A percentile compares a stretch with the other conserved stretches of the same genome.
phyloP scores from a whole-genome alignment of 2,888 invertebrate species.

The Sinodicranocentrus sp. region DNA sequence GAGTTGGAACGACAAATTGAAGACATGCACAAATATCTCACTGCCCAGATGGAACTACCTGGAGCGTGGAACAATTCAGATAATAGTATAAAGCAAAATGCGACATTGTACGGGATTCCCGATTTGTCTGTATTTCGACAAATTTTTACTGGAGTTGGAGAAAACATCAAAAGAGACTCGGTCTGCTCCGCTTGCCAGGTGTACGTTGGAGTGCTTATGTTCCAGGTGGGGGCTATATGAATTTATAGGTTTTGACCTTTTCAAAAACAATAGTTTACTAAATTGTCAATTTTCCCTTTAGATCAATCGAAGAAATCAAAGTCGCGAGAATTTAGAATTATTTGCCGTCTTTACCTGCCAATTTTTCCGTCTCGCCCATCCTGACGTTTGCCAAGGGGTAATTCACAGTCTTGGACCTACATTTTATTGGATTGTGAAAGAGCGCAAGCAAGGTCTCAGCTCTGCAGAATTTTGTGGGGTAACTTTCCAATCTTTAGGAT shows the following conservation, averaged over 20 bases:
- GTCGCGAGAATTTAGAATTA: slow-evolving; percentile 46
- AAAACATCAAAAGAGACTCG: slow-evolving; percentile 59
- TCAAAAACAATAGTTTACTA: neutral
- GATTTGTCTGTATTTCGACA: slow-evolving; percentile 67
- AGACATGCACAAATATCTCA: slow-evolving; percentile 57
- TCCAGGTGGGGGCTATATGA: slow-evolving; percentile 50
- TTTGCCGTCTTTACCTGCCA: slow-evolving; percentile 63
- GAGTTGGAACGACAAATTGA: slow-evolving; percentile 58
- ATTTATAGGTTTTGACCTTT: neutral
- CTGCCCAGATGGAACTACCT: slow-evolving; percentile 50
- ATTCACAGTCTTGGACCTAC: slow-evolving; percentile 67
- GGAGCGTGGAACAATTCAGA: slow-evolving; percentile 44
- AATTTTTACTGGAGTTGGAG: slow-evolving; percentile 57
- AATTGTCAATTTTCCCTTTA: slow-evolving; percentile 16
- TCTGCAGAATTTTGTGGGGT: slow-evolving; percentile 82
- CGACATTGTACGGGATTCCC: slow-evolving; percentile 50
- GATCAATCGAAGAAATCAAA: slow-evolving; percentile 47
- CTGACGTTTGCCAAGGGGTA: slow-evolving; percentile 72
- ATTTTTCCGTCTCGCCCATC: slow-evolving; percentile 61
- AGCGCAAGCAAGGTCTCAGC: slow-evolving; percentile 77
- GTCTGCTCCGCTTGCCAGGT: slow-evolving; percentile 70
- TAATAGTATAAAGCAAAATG: slow-evolving; percentile 30
- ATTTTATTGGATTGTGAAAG: slow-evolving; percentile 82
- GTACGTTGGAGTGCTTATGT: slow-evolving; percentile 64
- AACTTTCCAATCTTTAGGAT: slow-evolving; percentile 77